Conservation (phyloP, 2,888 invertebrate species). For the Chrysodeixis includens region DNA sequence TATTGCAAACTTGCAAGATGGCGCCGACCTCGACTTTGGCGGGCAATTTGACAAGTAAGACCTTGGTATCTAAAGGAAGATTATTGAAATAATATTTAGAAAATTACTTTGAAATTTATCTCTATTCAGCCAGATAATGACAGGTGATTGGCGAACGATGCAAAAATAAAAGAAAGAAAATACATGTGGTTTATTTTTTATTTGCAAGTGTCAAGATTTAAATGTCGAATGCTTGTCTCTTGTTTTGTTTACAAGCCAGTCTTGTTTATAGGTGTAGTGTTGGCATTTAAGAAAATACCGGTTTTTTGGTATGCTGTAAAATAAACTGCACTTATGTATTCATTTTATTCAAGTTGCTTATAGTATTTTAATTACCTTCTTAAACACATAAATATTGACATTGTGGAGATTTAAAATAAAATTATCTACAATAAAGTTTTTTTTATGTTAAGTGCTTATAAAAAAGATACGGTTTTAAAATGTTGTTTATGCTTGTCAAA, state of each 20-base stretch:
- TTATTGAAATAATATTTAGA: neutral
- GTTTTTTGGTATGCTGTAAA: slow-evolving; percentile 3
- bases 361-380: neutral
- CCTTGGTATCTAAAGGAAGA: slow-evolving; percentile 39
- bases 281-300: slow-evolving; percentile 15
- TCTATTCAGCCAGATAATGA: neutral
- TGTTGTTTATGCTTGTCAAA: neutral
- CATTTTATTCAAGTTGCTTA: neutral
- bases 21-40: slow-evolving; percentile 61
- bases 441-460: no score
- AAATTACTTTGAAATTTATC: no score
- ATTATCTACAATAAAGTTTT: neutral
- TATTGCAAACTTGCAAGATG: slow-evolving; percentile 47
- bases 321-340: neutral
- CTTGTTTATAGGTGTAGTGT: slow-evolving; percentile 2
- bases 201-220: slow-evolving; percentile 12
- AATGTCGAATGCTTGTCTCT: slow-evolving; percentile 19
- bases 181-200: slow-evolving; percentile 3
- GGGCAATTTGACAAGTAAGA: slow-evolving; percentile 60
- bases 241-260: slow-evolving; percentile 1
- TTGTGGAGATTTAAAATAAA: neutral
- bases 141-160: no score
- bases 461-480: no score
- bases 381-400: neutral
- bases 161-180: neutral